Evolutionary conservation across 2,888 invertebrate species (phyloP), one percentile per base, ranked within the genome.

Genomic region (Sesamia inferens): DNA sequence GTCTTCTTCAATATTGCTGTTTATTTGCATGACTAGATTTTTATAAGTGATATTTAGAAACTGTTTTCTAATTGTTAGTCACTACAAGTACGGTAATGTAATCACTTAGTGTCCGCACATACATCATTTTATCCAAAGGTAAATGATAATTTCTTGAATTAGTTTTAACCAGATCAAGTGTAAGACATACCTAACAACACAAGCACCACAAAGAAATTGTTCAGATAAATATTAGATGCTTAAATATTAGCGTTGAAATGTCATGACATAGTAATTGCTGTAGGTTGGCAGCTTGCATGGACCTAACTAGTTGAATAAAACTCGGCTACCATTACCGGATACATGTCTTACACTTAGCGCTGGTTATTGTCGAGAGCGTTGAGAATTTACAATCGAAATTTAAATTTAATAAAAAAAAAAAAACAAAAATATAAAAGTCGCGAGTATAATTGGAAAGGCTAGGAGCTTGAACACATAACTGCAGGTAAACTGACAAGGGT

Each of bases 361-460:
- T 92, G 95, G 93, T 92, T 90, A 90, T 94, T 95, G 95, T 95
- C 93, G 96, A 96, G 96, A 95, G 96, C 96, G 96, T 96, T 96
- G 95, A 96, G 96, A 96, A 96, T 96, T 96, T 96, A 96, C 96
- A 92, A 89, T 84, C 78, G 68, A 86, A 59, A 70, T 77, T 76
- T 79, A 76, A 75, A 62, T 71, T 57, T 54, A 47, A 31, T 31
- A 31, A 31, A 31, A 31, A 6, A 82, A 81, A 78, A 78, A 62
- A 71, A 83, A 82, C 48, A 74, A 66, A 76, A 68, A 31, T 58
- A 55, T 81, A 70, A 72, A 85, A 85, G 76, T 83, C 88, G 90
- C 90, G 91, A 84, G 84, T 87, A 76, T 84, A 82, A 83, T 79
- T 81, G 66, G 67, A 82, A 82, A 87, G 83, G 86, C 81, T 95